phyloP scores from a whole-genome alignment of 1,140 invertebrate species.

The Caenorhabditis inopinata region DNA sequence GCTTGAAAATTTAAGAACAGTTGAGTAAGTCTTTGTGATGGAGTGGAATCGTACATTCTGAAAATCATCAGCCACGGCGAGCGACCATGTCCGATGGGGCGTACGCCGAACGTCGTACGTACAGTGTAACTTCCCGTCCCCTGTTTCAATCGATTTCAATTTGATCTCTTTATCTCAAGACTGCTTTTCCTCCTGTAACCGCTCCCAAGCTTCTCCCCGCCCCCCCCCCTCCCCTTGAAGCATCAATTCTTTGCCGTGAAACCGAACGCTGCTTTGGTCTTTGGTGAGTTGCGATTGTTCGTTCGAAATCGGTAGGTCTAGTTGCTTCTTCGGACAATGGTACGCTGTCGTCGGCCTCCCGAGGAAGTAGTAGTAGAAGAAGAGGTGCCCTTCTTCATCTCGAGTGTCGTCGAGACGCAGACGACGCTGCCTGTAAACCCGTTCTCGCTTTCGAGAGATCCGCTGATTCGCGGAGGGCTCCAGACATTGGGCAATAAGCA shows the following conservation, averaged over 20 bases:
- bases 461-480: not conserved
- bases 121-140: too few relatives aligned
- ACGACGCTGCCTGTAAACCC: conserved; percentile 9
- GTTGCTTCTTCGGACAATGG: not conserved
- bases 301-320: conserved; percentile 4
- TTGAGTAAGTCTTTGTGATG: too few relatives aligned
- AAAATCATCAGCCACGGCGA: too few relatives aligned
- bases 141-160: too few relatives aligned
- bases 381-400: not conserved
- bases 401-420: conserved; percentile 20
- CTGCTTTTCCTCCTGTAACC: too few relatives aligned
- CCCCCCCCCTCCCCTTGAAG: too few relatives aligned
- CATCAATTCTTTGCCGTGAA: not conserved
- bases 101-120: too few relatives aligned
- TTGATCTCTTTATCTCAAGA: too few relatives aligned
- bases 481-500: conserved; percentile 28
- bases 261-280: not conserved
- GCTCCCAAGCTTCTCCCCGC: too few relatives aligned
- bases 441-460: not conserved
- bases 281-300: not conserved
- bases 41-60: too few relatives aligned
- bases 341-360: not conserved
- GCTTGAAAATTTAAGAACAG: too few relatives aligned
- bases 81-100: too few relatives aligned
- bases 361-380: not conserved